phyloP scores from a whole-genome alignment of 2,113 vertebrate species.

The Mormyrus iriodes region DNA sequence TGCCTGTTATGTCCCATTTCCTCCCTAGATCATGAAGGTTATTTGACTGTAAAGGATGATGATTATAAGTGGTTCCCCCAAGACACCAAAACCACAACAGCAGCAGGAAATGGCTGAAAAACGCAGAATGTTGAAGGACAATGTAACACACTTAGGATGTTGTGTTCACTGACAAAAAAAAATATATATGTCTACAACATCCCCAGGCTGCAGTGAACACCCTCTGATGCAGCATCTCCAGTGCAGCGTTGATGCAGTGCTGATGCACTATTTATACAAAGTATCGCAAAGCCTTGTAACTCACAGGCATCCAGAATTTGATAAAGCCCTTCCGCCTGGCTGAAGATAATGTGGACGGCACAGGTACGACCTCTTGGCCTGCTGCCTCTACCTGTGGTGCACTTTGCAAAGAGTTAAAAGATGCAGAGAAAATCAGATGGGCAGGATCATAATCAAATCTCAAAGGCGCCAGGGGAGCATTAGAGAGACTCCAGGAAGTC shows the following conservation, averaged over 20 bases:
- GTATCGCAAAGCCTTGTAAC: slow-evolving; percentile 7
- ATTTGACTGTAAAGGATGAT: not conserved
- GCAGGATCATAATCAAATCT: slow-evolving; percentile 32
- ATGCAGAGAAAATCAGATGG: slow-evolving; percentile 28
- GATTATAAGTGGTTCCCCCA: not conserved
- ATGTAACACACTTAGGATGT: not conserved
- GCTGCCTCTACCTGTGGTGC: not conserved
- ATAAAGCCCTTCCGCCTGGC: slow-evolving; percentile 14
- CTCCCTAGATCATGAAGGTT: not conserved
- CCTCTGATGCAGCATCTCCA: not conserved
- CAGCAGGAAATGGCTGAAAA: not conserved
- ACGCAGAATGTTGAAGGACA: not conserved
- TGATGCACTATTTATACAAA: slow-evolving; percentile 16
- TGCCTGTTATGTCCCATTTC: not conserved
- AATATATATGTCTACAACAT: not conserved
- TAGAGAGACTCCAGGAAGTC: slow-evolving; percentile 29
- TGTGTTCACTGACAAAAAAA: slow-evolving; percentile 13
- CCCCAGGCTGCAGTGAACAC: not conserved
- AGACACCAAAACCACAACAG: not conserved
- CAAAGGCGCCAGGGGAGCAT: slow-evolving; percentile 29
- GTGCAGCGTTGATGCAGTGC: not conserved
- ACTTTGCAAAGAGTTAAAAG: slow-evolving; percentile 25
- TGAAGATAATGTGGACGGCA: not conserved
- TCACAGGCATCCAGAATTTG: not conserved
- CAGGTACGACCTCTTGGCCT: not conserved